These are phyloP conservation scores for Notodonta dromedarius DNA, from an alignment of 2,888 invertebrate genomes.

Conservation along the genomic window DNA sequence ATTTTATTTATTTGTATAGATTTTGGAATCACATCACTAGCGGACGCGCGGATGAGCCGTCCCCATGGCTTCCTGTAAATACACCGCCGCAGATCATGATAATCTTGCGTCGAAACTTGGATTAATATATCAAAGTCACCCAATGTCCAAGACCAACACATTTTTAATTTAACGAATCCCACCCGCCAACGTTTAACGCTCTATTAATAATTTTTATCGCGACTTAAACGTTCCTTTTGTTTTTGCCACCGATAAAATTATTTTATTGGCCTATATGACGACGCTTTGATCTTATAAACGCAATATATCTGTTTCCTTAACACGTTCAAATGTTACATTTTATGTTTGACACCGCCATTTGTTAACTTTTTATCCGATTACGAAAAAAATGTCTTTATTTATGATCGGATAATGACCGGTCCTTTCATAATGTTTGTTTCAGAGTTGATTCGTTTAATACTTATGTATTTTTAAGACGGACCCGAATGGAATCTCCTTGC, in stretches of 20 bases:
- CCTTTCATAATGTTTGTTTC: slow-evolving; percentile 57
- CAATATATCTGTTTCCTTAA: slow-evolving; percentile 42
- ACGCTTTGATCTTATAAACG: slow-evolving; percentile 52
- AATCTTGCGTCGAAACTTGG: slow-evolving; percentile 66
- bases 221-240: slow-evolving; percentile 74
- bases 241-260: slow-evolving; percentile 67
- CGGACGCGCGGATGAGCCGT: slow-evolving; percentile 52
- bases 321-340: slow-evolving; percentile 41
- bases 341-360: slow-evolving; percentile 43
- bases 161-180: slow-evolving; percentile 55
- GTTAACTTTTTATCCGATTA: slow-evolving; percentile 38
- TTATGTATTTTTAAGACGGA: slow-evolving; percentile 34
- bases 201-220: slow-evolving; percentile 76
- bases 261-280: slow-evolving; percentile 53
- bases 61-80: slow-evolving; percentile 54
- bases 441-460: slow-evolving; percentile 43
- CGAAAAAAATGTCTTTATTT: slow-evolving; percentile 42
- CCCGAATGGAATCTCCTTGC: slow-evolving; percentile 49
- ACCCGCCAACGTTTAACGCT: slow-evolving; percentile 62
- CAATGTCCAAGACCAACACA: slow-evolving; percentile 37
- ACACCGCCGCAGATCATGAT: slow-evolving; percentile 56
- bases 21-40: slow-evolving; percentile 48
- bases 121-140: slow-evolving; percentile 66
- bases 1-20: no score
- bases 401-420: slow-evolving; percentile 51